A percentile compares a stretch with the other conserved stretches of the same genome.
Evolutionary conservation across 2,113 vertebrate genomes (phyloP).

Genomic region (Phocoena sinus): DNA sequence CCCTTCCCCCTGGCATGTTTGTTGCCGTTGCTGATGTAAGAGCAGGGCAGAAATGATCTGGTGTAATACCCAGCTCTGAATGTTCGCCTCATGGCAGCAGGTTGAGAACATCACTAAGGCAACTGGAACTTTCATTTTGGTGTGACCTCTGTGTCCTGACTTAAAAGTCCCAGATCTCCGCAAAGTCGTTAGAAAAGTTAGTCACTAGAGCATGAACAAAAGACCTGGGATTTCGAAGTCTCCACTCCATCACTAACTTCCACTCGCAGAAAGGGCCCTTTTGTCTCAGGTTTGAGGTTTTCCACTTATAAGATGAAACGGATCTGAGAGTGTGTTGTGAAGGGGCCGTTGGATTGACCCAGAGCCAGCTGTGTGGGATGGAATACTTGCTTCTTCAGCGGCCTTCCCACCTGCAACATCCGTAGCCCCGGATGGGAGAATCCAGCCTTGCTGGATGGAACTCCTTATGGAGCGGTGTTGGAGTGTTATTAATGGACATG

Average conservation of each 20-base stretch:
- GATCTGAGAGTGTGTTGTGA: neutral
- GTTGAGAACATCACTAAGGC: neutral
- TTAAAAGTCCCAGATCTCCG: neutral
- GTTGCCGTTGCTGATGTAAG: accelerated
- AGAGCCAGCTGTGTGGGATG: neutral
- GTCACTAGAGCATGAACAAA: neutral
- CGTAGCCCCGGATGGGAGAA: neutral
- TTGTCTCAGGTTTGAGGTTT: neutral
- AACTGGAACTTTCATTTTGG: neutral
- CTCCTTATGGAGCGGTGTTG: neutral
- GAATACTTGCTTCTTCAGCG: accelerated
- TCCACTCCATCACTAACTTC: neutral
- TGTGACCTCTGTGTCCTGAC: neutral
- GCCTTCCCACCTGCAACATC: neutral
- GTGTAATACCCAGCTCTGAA: neutral
- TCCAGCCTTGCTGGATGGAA: accelerated
- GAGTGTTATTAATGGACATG: neutral
- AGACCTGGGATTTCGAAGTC: neutral
- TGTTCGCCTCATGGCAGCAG: neutral
- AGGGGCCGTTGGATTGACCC: neutral
- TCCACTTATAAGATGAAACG: neutral
- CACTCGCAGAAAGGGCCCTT: neutral
- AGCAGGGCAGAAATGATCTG: neutral
- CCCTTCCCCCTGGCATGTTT: neutral
- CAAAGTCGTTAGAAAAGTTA: neutral